A percentile compares a stretch with the other conserved stretches of the same genome.
These are phyloP conservation scores for Furnarius figulus DNA, from an alignment of 2,113 vertebrate genomes.

Conservation along the genomic window DNA sequence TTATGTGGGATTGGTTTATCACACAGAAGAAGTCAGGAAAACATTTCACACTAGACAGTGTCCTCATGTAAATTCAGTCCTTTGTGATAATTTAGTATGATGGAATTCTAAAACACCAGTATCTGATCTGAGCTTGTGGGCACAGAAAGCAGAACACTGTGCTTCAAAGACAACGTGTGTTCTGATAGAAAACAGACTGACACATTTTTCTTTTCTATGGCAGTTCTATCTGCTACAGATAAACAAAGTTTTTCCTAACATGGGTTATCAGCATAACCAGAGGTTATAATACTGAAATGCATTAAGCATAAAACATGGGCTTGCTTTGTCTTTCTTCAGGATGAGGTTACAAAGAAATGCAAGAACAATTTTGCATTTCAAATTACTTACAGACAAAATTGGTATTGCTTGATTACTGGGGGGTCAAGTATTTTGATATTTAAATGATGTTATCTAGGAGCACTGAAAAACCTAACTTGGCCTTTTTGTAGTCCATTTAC, in stretches of 20 bases:
- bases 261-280: not conserved
- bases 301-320: not conserved
- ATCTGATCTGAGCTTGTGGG: not conserved
- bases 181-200: not conserved
- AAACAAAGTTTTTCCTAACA: not conserved
- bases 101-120: not conserved
- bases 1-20: not conserved
- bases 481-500: not conserved
- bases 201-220: not conserved
- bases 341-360: not conserved
- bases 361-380: not conserved
- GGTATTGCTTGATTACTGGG: not conserved
- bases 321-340: not conserved
- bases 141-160: not conserved
- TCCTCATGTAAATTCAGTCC: not conserved
- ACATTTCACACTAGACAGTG: not conserved
- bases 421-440: not conserved
- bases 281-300: not conserved
- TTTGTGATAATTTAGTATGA: not conserved
- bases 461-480: not conserved
- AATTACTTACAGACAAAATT: not conserved
- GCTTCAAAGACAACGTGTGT: not conserved
- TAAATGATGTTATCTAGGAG: not conserved
- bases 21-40: not conserved
- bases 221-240: not conserved